These are phyloP conservation scores for Eubasilissa splendida DNA, from an alignment of 2,888 invertebrate species.

Conservation along the genomic window DNA sequence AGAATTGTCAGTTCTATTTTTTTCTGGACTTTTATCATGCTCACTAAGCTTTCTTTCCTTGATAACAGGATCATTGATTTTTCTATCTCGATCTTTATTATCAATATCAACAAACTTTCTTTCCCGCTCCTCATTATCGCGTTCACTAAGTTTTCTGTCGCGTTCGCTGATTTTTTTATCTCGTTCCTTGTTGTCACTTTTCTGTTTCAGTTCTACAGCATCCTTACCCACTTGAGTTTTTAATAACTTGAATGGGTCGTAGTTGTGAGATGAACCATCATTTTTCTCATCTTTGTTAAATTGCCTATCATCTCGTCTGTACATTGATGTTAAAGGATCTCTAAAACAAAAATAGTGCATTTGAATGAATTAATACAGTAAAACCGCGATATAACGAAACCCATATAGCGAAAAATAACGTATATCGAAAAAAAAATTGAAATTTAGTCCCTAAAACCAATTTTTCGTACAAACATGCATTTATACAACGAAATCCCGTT, in stretches of 20 bases:
- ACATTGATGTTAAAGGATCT: constrained; percentile 16
- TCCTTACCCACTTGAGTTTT: constrained; percentile 67
- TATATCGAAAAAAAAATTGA: no score
- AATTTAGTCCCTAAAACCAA: no score
- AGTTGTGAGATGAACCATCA: constrained; percentile 11
- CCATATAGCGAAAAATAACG: no score
- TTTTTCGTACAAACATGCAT: no score
- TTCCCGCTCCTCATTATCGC: constrained; percentile 53
- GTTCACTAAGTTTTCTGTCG: constrained; percentile 52
- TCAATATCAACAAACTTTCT: constrained; percentile 53
- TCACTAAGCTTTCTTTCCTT: neutral
- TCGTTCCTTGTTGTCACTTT: constrained; percentile 53
- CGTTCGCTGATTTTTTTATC: constrained; percentile 54
- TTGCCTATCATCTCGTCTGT: constrained; percentile 26
- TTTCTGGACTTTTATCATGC: constrained; percentile 12
- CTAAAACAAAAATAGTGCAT: constrained; percentile 12
- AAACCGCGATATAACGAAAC: neutral
- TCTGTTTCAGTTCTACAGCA: constrained; percentile 59
- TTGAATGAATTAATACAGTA: neutral
- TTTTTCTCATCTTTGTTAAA: constrained; percentile 15
- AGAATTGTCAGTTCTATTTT: constrained; percentile 15
- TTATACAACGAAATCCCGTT: no score
- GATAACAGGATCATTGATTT: constrained; percentile 15
- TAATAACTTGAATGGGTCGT: constrained; percentile 66
- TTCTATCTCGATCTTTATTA: constrained; percentile 53